These are phyloP conservation scores for Boloria euphrosyne DNA, from an alignment of 2,888 invertebrate genomes.

Conservation along the genomic window DNA sequence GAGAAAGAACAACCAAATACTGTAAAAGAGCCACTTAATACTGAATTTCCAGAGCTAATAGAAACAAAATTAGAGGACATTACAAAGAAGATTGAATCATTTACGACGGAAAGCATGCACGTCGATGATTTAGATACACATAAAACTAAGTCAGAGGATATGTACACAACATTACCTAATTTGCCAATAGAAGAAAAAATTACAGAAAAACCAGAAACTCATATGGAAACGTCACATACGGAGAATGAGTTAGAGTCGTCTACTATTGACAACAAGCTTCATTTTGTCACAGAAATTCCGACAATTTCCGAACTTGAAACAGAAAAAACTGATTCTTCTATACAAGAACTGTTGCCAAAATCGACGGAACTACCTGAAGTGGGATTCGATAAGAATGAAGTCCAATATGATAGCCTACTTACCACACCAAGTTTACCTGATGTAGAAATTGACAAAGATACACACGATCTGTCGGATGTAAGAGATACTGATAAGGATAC, in stretches of 20 bases:
- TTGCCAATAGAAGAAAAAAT: neutral
- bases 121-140: conserved; percentile 1
- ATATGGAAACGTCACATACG: conserved; percentile 1
- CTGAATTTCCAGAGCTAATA: conserved; percentile 13
- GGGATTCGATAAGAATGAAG: conserved; percentile 2
- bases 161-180: conserved; percentile 1
- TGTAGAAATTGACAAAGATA: conserved; percentile 1
- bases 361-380: neutral
- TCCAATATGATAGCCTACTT: neutral
- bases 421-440: conserved; percentile 19
- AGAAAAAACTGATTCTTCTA: neutral
- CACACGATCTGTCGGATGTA: neutral
- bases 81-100: conserved; percentile 1
- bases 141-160: neutral
- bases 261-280: neutral
- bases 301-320: neutral
- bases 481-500: conserved; percentile 7
- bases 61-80: conserved; percentile 1
- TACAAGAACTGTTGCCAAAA: neutral
- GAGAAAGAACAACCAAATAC: conserved; percentile 26
- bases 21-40: conserved; percentile 21
- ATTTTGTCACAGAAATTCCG: neutral
- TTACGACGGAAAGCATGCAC: conserved; percentile 12
- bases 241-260: neutral
- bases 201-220: conserved; percentile 4